Percentiles rank a stretch among this genome's conserved stretches.
These are phyloP conservation scores for Hypomecis punctinalis DNA, from an alignment of 2,888 invertebrate species.

Conservation along the genomic window DNA sequence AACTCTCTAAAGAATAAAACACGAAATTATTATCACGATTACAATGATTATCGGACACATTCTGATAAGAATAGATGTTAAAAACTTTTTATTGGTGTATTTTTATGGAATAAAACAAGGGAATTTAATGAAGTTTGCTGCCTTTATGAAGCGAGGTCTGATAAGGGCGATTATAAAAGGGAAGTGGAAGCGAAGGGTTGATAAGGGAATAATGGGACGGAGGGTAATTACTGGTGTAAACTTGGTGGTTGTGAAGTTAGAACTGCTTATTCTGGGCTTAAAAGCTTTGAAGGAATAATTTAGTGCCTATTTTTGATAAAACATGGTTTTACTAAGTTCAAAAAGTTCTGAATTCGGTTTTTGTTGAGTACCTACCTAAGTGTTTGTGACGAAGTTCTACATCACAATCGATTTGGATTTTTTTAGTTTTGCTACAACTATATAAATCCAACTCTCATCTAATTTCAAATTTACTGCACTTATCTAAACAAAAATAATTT, in stretches of 20 bases:
- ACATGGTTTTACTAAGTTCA: too few species aligned
- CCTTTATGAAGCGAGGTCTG: conserved; percentile 75
- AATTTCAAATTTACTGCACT: too few species aligned
- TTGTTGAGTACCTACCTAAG: too few species aligned
- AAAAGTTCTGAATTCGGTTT: too few species aligned
- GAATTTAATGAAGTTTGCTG: conserved; percentile 70
- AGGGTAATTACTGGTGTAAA: conserved; percentile 52
- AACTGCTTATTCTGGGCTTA: conserved; percentile 1
- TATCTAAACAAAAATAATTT: too few species aligned
- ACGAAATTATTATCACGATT: conserved; percentile 18
- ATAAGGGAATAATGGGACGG: conserved; percentile 73
- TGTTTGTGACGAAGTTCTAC: too few species aligned
- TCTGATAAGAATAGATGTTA: conserved; percentile 58
- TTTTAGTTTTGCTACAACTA: too few species aligned
- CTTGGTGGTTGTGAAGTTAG: conserved; percentile 27
- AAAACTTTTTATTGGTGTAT: conserved; percentile 66
- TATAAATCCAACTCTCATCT: too few species aligned
- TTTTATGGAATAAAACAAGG: conserved; percentile 62
- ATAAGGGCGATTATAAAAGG: conserved; percentile 77
- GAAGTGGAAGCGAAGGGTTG: conserved; percentile 69
- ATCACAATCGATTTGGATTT: too few species aligned
- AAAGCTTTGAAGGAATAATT: conserved; percentile 16
- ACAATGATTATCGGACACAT: conserved; percentile 43
- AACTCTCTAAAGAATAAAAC: conserved; percentile 26
- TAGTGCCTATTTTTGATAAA: not conserved